A percentile compares a stretch with the other conserved stretches of the same genome.
phyloP scores from a whole-genome alignment of 2,888 invertebrate species.

The Ceriagrion tenellum region DNA sequence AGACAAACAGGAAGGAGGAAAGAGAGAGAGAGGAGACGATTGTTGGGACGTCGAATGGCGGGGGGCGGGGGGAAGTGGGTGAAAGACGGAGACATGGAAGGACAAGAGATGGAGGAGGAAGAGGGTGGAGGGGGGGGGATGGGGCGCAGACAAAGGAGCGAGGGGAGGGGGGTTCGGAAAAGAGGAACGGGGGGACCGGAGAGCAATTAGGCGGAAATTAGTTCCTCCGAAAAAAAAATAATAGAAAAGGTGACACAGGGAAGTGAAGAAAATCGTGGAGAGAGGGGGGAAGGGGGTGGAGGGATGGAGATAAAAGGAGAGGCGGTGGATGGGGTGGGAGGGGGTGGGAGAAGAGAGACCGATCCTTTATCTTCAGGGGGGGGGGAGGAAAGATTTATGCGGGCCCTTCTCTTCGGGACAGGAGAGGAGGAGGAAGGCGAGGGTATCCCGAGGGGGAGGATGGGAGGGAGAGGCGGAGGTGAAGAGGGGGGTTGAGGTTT shows the following conservation, averaged over 20 bases:
- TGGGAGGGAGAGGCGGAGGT: background rate
- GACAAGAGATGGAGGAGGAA: background rate
- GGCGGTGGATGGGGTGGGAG: background rate
- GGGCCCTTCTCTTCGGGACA: background rate
- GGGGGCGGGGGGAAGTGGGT: background rate
- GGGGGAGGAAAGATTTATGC: background rate
- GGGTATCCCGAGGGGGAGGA: background rate
- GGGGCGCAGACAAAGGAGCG: background rate
- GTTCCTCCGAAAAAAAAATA: background rate
- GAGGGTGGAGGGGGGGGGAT: background rate
- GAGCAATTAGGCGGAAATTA: conserved; percentile 32
- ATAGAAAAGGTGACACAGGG: background rate
- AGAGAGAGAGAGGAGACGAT: too few species aligned
- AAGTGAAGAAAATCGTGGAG: background rate
- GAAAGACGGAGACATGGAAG: background rate
- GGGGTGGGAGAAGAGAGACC: background rate
- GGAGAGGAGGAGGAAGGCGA: background rate
- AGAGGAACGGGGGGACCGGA: background rate
- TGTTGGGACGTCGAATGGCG: background rate
- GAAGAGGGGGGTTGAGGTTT: background rate
- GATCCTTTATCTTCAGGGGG: background rate
- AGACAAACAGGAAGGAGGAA: background rate
- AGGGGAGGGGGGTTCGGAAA: background rate
- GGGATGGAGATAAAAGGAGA: background rate
- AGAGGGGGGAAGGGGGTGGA: background rate